A percentile compares a stretch with the other conserved stretches of the same genome.
phyloP scores from a whole-genome alignment of 2,888 invertebrate genomes.

The Drepanosiphum platanoidis region DNA sequence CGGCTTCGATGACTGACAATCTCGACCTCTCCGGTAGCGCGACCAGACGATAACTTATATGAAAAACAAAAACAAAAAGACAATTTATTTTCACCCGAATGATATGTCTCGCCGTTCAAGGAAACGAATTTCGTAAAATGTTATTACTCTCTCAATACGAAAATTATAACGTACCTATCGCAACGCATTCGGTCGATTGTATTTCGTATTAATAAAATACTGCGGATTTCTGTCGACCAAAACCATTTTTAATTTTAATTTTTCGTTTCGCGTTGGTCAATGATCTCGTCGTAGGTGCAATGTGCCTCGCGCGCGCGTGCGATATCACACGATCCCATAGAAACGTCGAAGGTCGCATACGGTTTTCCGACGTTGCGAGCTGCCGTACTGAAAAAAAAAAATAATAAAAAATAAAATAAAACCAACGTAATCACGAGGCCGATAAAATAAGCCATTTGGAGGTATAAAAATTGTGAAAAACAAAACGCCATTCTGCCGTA shows the following conservation, averaged over 20 bases:
- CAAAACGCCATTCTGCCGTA: neutral
- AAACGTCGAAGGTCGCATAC: constrained; percentile 38
- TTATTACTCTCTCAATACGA: too few species aligned
- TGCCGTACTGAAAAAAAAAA: neutral
- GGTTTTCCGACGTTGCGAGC: constrained; percentile 32
- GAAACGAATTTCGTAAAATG: too few species aligned
- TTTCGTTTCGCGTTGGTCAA: constrained; percentile 36
- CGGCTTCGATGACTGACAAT: too few species aligned
- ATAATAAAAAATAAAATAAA: too few species aligned
- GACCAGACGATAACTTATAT: too few species aligned
- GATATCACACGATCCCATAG: constrained; percentile 33
- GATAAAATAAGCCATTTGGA: constrained; percentile 7
- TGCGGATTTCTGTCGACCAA: constrained; percentile 16
- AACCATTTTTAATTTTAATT: neutral
- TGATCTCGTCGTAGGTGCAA: constrained; percentile 55
- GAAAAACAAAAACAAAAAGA: too few species aligned
- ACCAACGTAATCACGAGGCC: constrained; percentile 1
- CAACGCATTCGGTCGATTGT: too few species aligned
- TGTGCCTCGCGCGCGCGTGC: neutral
- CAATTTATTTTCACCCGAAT: too few species aligned
- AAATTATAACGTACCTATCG: too few species aligned
- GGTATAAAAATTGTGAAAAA: constrained; percentile 22
- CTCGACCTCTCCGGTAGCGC: too few species aligned
- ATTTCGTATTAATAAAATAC: too few species aligned
- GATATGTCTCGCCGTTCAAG: too few species aligned